Base-by-base conservation (phyloP, 2,113 vertebrate genomes). In the Centropristis striata region DNA sequence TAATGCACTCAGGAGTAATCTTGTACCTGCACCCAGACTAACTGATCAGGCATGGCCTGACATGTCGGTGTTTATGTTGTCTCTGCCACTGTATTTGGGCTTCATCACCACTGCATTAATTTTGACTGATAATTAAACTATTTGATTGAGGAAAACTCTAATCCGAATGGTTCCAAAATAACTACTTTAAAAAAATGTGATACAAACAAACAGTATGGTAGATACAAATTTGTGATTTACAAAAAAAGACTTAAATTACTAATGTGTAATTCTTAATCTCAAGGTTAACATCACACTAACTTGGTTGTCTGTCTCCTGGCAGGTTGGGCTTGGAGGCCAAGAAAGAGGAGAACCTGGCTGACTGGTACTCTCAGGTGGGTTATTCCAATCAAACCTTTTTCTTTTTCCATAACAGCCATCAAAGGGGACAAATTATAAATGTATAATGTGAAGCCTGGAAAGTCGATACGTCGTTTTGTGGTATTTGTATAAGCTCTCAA, bases 281-380 rank as follows among this genome's bases (percentile, higher is more conserved):
- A 42, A 49, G 10, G 20, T 71, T 46, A 61, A n/a, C 25, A 1
- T 54, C 15, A 59, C 1, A 36, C 15, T 82, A n/a, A 76, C 15
- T 64, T 0, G 49, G 1, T 23, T 39, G 5, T 82, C 6, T 71
- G 4, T 76, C n/a, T 81, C 12, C 41, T 75, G 5, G 15, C 60
- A 99, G 98, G 78, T 90, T 99, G 93, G 98, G 98, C 63, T 94
- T 99, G 71, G 98, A 99, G 91, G 96, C 95, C 28, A 99, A 96
- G 92, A 99, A 99, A 88, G 98, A 99, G 93, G 98, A 99, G 90
- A 98, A 98, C 85, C 93, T 99, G 80, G 93, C 98, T 36, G 98
- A 99, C 37, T 99, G 98, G 98, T 99, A 97, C 86, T 98, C 98
- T 85, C 98, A 99, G 94, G 98, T 98, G 51, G 72, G 75, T 63